Base-by-base conservation (phyloP, 2,888 invertebrate genomes). In the Acanthoscelides obtectus region DNA sequence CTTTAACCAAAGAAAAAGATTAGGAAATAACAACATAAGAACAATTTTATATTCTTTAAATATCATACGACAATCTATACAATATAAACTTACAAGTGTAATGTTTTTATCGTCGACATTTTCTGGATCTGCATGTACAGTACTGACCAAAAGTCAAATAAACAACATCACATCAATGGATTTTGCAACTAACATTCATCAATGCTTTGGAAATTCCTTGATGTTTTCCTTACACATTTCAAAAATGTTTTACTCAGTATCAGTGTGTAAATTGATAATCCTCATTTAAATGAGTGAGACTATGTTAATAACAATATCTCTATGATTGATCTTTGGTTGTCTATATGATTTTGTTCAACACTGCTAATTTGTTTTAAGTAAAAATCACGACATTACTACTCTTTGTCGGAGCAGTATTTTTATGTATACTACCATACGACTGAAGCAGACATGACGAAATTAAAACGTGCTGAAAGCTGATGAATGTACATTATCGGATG, bases 11-110 rank as follows among this genome's bases (percentile, higher is more conserved):
- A 80, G 78, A 79, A 74, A 73, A 75, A 22, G 76, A 73, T 70
- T 76, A 79, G 76, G 78, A 77, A 79, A 80, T 82, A 81, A 82
- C 81, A 83, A 83, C 81, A 80, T 77, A 83, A 82, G 79, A 81
- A 80, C 80, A 80, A 80, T 77, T 81, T 79, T 80, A 80, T 79
- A 79, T 77, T 77, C 78, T 80, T 76, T 77, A 74, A 81, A 80
- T 82, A 83, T 45, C 45, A 82, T 83, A 83, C 82, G 83, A 83
- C 83, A 83, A 80, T 82, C 79, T 82, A 80, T 82, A 82, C 83
- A 84, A 78, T 83, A 83, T 82, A 83, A 84, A 83, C 82, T 83
- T 83, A 83, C 81, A 81, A 81, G 79, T 82, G 82, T 78, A 81
- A 80, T 83, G 80, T 83, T 79, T 83, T 81, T 82, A 79, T 82